phyloP scores from a whole-genome alignment of 2,797 vertebrate genomes.

The Tiaroga cobitis region DNA sequence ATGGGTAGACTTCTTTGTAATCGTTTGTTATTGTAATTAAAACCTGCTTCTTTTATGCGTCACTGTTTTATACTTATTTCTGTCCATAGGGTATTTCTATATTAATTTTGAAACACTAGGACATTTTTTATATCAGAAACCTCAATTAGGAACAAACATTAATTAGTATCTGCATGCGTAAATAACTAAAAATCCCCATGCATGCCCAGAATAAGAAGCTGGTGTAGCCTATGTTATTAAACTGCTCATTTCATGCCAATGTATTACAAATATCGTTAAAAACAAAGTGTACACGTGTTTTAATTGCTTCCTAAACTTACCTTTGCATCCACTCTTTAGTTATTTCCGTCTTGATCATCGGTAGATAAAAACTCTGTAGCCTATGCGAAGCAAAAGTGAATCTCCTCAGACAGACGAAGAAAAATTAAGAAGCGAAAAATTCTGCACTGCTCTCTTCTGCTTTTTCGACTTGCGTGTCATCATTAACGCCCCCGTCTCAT shows the following conservation, averaged over 20 bases:
- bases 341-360: background rate
- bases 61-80: background rate
- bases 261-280: background rate
- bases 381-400: background rate
- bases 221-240: background rate
- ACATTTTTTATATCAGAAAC: background rate
- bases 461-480: background rate
- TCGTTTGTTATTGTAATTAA: background rate
- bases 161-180: background rate
- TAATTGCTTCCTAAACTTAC: conserved; percentile 6
- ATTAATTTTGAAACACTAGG: background rate
- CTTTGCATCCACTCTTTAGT: background rate
- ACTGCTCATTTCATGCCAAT: background rate
- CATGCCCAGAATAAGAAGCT: background rate
- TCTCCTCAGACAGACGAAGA: background rate
- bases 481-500: background rate
- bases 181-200: background rate
- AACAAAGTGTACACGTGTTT: background rate
- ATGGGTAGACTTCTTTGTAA: background rate
- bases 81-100: background rate
- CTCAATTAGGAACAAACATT: background rate
- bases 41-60: background rate
- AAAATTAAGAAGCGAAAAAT: background rate
- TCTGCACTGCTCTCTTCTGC: background rate
- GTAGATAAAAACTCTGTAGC: background rate